A percentile compares a stretch with the other conserved stretches of the same genome.
Evolutionary conservation across 2,888 invertebrate species (phyloP).

Genomic region (Formica aserva): DNA sequence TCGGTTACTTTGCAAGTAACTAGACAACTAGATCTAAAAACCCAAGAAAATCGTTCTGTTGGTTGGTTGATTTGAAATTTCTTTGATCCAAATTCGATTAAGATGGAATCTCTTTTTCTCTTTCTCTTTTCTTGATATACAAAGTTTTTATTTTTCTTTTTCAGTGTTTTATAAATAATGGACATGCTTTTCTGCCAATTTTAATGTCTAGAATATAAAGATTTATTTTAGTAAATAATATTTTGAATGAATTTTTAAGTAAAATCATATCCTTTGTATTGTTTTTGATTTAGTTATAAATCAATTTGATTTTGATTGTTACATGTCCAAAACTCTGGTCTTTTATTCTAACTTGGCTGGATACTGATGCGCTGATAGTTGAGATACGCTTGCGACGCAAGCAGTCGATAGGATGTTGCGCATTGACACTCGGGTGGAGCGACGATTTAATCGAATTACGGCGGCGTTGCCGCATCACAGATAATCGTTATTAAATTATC

Average conservation of each 20-base stretch:
- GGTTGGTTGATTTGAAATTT: neutral
- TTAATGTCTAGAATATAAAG: neutral
- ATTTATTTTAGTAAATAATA: neutral
- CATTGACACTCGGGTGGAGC: constrained; percentile 57
- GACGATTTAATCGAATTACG: constrained; percentile 55
- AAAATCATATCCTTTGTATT: neutral
- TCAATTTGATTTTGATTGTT: constrained; percentile 6
- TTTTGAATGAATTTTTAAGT: neutral
- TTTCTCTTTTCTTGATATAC: neutral
- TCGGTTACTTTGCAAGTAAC: constrained; percentile 8
- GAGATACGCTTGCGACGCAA: constrained; percentile 52
- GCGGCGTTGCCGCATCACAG: constrained; percentile 54
- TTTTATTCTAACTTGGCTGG: constrained; percentile 19
- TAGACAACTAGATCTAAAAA: neutral
- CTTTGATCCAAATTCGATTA: neutral
- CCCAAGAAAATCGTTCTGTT: neutral
- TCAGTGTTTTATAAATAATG: neutral
- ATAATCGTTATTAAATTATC: constrained; percentile 56
- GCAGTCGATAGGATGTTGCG: constrained; percentile 56
- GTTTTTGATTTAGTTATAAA: neutral
- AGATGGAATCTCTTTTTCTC: neutral
- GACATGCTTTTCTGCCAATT: neutral
- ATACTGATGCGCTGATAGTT: constrained; percentile 30
- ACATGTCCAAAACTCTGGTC: neutral
- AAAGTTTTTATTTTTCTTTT: neutral